Evolutionary conservation across 2,888 invertebrate species (phyloP).

Genomic region (Rotaria macrura): DNA sequence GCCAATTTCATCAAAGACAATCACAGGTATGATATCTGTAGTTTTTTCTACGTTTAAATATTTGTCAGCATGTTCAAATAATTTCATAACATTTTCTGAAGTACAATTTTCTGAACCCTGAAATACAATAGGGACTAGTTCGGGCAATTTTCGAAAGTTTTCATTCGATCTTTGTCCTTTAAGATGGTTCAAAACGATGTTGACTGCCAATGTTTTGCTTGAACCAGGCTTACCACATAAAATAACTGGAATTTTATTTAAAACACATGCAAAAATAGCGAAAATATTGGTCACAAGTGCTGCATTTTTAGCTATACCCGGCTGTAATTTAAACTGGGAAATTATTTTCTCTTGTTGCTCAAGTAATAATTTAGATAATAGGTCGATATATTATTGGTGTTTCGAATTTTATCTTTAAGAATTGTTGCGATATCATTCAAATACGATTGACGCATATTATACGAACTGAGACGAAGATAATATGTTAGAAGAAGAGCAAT

Average conservation of each 20-base stretch:
- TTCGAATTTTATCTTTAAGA: background rate
- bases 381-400: background rate
- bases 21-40: conserved; percentile 37
- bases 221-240: conserved; percentile 48
- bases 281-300: conserved; percentile 47
- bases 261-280: conserved; percentile 47
- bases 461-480: background rate
- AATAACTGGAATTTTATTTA: conserved; percentile 46
- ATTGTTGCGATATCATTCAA: background rate
- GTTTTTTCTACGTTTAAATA: background rate
- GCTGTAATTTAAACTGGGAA: conserved; percentile 39
- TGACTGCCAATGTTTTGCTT: conserved; percentile 47
- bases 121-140: background rate
- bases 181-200: conserved; percentile 45
- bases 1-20: conserved; percentile 46
- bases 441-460: background rate
- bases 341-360: conserved; percentile 43
- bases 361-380: background rate
- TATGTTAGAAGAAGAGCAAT: background rate
- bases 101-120: background rate
- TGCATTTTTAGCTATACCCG: conserved; percentile 42
- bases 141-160: background rate
- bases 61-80: background rate
- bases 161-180: conserved; percentile 38
- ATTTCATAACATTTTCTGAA: background rate